Evolutionary conservation across 2,888 invertebrate genomes (phyloP).

Genomic region (Branchipolynoe longqiensis): DNA sequence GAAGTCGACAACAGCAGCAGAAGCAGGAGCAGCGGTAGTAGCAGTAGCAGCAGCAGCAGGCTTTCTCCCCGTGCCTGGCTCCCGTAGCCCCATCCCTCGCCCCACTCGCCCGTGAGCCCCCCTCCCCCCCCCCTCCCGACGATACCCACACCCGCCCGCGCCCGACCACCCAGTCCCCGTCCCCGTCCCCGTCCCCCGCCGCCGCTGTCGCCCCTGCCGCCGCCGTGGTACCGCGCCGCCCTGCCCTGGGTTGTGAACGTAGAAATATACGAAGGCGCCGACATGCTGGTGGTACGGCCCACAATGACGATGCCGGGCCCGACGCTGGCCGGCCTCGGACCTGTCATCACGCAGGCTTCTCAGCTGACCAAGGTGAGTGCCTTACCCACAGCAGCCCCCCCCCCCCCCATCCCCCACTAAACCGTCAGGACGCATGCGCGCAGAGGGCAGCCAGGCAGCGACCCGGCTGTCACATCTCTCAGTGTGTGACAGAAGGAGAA

Average conservation of each 20-base stretch:
- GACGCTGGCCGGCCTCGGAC: conserved; percentile 26
- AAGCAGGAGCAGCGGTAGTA: too few relatives aligned
- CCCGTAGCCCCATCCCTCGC: background rate
- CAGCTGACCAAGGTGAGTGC: conserved; percentile 42
- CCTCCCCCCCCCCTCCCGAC: background rate
- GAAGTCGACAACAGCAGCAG: too few relatives aligned
- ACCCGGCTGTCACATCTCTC: too few relatives aligned
- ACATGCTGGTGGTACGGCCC: conserved; percentile 40
- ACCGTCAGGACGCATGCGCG: too few relatives aligned
- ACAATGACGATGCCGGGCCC: conserved; percentile 49
- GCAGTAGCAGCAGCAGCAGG: too few relatives aligned
- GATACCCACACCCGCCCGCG: too few relatives aligned
- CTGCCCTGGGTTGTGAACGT: background rate
- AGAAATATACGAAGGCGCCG: background rate
- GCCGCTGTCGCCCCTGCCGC: conserved; percentile 19
- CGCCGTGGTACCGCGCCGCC: conserved; percentile 6
- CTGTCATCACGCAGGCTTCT: conserved; percentile 26
- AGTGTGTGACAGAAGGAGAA: too few relatives aligned
- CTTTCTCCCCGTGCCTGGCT: background rate
- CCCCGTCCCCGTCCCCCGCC: background rate
- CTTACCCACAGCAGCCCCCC: too few relatives aligned
- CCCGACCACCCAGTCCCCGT: background rate
- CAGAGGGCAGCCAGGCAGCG: too few relatives aligned
- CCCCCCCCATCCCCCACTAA: too few relatives aligned
- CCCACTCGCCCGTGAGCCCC: background rate